Evolutionary conservation across 2,113 vertebrate species (phyloP).

Genomic region (Prietella phreatophila): DNA sequence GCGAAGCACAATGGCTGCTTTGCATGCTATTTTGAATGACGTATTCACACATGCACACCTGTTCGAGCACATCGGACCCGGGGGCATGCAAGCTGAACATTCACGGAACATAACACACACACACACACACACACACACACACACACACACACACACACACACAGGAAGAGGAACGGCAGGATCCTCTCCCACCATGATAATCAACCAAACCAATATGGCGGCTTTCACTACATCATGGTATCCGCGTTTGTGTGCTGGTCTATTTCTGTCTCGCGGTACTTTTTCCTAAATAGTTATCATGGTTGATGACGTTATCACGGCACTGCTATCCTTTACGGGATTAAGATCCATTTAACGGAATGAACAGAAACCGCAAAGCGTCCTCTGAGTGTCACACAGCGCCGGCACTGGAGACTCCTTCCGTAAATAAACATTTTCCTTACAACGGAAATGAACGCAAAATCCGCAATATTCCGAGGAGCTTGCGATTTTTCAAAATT

Average conservation of each 20-base stretch:
- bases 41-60: constrained; percentile 34
- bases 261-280: neutral
- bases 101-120: neutral
- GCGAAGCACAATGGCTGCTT: constrained; percentile 16
- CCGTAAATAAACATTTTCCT: neutral
- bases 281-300: neutral
- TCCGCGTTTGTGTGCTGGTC: neutral
- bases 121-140: constrained; percentile 14
- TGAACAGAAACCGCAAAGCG: neutral
- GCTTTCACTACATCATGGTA: constrained; percentile 16
- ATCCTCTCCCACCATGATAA: neutral
- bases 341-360: neutral
- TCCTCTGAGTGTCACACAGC: neutral
- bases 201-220: neutral
- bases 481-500: too few relatives aligned
- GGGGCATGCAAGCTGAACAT: neutral
- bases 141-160: constrained; percentile 12
- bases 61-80: constrained; percentile 7
- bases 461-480: too few relatives aligned
- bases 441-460: too few relatives aligned
- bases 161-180: neutral
- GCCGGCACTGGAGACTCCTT: neutral
- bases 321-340: too few relatives aligned
- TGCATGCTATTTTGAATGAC: constrained; percentile 43
- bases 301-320: neutral